Percentiles rank a stretch among this genome's conserved stretches.
Conservation (phyloP, 2,797 vertebrate species). For the Podarcis siculus region DNA sequence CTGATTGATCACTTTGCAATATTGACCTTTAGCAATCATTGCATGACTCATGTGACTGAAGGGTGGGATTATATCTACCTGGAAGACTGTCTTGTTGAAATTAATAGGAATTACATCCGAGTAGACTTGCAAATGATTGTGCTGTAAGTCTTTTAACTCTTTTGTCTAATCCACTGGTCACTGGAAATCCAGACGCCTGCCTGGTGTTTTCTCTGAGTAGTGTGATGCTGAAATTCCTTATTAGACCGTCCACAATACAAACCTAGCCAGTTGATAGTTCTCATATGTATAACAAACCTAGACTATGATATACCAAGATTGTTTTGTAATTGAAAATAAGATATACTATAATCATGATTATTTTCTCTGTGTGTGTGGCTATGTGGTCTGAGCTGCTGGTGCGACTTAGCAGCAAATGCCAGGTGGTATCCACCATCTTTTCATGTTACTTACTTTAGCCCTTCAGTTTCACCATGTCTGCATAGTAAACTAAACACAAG, state of each 20-base stretch:
- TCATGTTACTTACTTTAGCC: too few species aligned
- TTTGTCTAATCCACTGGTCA: background rate
- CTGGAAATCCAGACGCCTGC: too few species aligned
- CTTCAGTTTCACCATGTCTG: too few species aligned
- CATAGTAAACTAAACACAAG: too few species aligned
- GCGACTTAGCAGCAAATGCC: too few species aligned
- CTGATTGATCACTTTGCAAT: slow-evolving; percentile 53
- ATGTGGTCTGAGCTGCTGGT: too few species aligned
- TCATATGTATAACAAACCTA: background rate
- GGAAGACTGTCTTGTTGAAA: background rate
- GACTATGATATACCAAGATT: background rate
- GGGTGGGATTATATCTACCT: background rate
- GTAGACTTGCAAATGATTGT: background rate
- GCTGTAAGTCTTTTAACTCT: background rate
- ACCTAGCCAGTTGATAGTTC: background rate
- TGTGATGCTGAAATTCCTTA: background rate
- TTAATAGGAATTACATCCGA: background rate
- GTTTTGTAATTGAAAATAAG: background rate
- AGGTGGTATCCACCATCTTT: too few species aligned
- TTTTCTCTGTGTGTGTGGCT: too few species aligned
- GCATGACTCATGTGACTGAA: slow-evolving; percentile 22
- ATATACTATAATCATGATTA: too few species aligned
- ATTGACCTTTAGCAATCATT: slow-evolving; percentile 46
- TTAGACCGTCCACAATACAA: background rate
- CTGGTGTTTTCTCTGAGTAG: background rate